Percentiles rank a stretch among this genome's conserved stretches.
Conservation (phyloP, 2,797 vertebrate genomes). For the Anguilla pacifica region DNA sequence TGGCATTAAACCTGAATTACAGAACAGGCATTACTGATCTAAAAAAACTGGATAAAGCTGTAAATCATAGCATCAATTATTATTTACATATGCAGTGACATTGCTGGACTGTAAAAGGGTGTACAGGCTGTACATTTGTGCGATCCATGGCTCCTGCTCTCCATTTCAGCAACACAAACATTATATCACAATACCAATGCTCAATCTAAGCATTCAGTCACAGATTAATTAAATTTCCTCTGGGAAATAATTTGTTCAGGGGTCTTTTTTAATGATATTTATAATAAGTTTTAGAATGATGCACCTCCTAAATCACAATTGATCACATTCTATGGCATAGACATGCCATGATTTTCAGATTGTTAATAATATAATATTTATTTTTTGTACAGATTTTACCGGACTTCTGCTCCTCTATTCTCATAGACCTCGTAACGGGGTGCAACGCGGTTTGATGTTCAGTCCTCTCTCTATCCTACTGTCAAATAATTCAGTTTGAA, state of each 20-base stretch:
- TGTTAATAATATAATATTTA: not conserved
- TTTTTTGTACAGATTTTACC: not conserved
- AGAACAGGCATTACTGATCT: not conserved
- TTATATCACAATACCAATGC: not conserved
- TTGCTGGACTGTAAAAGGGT: not conserved
- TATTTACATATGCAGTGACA: slow-evolving; percentile 4
- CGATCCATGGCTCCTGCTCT: not conserved
- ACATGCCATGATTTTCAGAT: not conserved
- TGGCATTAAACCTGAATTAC: not conserved
- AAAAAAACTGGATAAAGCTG: not conserved
- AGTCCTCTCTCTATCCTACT: not conserved
- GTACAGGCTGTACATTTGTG: not conserved
- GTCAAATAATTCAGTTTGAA: not conserved
- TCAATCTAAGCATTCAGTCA: not conserved
- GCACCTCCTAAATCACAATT: not conserved
- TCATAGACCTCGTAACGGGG: not conserved
- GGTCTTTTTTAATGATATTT: not conserved
- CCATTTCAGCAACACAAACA: not conserved
- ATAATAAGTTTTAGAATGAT: not conserved
- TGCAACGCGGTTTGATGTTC: not conserved
- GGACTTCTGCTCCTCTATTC: not conserved
- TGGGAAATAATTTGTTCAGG: not conserved
- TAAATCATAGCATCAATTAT: not conserved
- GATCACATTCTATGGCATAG: not conserved
- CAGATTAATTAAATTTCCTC: not conserved